Evolutionary conservation across 2,113 vertebrate species (phyloP).

Genomic region (Lampris incognitus): DNA sequence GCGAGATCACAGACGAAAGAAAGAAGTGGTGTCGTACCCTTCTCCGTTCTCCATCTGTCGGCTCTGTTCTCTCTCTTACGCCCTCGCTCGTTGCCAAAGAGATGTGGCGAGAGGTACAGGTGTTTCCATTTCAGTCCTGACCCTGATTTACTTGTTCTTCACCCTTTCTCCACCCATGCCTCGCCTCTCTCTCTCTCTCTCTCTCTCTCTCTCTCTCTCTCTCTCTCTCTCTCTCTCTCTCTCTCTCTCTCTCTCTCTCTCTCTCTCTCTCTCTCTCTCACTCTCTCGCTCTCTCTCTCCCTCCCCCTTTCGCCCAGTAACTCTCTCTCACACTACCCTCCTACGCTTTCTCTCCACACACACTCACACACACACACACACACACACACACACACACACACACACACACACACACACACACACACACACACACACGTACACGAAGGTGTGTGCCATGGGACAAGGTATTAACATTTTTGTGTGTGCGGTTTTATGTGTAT

Average conservation of each 20-base stretch:
- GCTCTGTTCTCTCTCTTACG: neutral
- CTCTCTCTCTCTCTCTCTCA: too few species aligned
- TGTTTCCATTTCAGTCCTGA: neutral
- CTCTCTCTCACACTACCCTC: neutral
- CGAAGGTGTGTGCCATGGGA: neutral
- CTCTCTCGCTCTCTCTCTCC: too few species aligned
- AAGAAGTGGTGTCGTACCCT: neutral
- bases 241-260: too few species aligned
- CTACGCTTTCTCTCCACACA: neutral
- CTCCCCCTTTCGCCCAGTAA: too few species aligned
- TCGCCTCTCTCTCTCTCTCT: too few species aligned
- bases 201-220: too few species aligned
- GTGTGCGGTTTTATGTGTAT: neutral
- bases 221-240: too few species aligned
- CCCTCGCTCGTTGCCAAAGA: neutral
- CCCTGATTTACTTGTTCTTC: neutral
- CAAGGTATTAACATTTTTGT: too few species aligned
- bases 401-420: neutral
- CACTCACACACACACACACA: neutral
- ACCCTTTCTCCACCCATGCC: too few species aligned
- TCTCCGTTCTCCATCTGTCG: neutral
- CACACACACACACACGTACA: neutral
- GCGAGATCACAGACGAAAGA: neutral
- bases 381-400: conserved; percentile 3
- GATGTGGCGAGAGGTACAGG: neutral